A percentile compares a stretch with the other conserved stretches of the same genome.
phyloP scores from a whole-genome alignment of 2,113 vertebrate species.

The Heptranchias perlo region DNA sequence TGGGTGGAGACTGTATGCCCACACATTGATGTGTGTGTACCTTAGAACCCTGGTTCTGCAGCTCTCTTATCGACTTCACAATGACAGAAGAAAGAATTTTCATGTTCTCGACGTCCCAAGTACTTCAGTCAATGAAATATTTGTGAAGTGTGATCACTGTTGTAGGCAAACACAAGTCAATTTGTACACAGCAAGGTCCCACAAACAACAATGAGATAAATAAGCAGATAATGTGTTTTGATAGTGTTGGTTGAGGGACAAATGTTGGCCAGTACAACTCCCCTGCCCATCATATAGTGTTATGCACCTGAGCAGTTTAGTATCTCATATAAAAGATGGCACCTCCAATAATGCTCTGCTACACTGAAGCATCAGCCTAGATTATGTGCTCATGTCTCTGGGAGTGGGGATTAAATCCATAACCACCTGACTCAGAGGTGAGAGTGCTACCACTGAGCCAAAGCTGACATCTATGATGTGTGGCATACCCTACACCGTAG shows the following conservation, averaged over 20 bases:
- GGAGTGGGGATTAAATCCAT: background rate
- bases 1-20: background rate
- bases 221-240: background rate
- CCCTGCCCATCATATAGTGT: background rate
- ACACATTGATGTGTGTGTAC: too few species aligned
- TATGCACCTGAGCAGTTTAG: background rate
- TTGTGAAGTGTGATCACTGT: background rate
- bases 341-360: background rate
- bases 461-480: background rate
- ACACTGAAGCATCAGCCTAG: background rate
- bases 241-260: background rate
- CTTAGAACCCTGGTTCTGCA: background rate
- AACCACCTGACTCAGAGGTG: background rate
- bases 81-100: background rate
- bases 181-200: background rate
- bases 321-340: background rate
- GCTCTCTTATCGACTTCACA: background rate
- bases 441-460: background rate
- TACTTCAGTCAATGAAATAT: background rate
- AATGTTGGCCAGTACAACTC: background rate
- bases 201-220: background rate
- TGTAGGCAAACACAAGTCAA: background rate
- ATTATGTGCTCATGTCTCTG: background rate
- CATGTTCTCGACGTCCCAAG: background rate
- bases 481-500: background rate